These are phyloP conservation scores for Dichetophora obliterata DNA, from an alignment of 2,888 invertebrate genomes.

Conservation along the genomic window DNA sequence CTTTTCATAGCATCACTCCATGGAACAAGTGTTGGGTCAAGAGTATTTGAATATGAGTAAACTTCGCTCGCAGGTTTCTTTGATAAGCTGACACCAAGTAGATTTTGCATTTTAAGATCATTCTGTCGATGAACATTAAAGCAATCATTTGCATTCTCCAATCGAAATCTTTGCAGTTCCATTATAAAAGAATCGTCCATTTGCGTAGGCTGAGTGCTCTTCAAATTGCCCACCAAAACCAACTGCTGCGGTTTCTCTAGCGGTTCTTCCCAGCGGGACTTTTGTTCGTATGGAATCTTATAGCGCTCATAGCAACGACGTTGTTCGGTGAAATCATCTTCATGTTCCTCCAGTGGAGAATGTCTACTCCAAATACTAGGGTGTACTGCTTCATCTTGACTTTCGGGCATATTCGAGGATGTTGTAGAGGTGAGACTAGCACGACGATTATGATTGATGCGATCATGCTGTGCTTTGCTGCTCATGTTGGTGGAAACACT, in stretches of 20 bases:
- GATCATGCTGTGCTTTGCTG: not conserved
- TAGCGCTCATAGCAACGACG: constrained; percentile 27
- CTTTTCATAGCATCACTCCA: not conserved
- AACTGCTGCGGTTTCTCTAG: not conserved
- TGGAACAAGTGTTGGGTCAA: too few species aligned
- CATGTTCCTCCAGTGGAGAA: not conserved
- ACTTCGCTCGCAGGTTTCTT: not conserved
- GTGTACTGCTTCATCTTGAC: not conserved
- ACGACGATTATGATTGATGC: not conserved
- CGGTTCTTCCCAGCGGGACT: not conserved
- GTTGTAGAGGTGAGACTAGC: not conserved
- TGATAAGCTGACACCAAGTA: not conserved
- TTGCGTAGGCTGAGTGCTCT: not conserved
- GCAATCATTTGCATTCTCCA: constrained; percentile 19
- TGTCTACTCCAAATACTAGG: not conserved
- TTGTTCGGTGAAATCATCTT: constrained; percentile 16
- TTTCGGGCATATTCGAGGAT: not conserved
- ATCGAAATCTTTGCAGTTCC: constrained; percentile 22
- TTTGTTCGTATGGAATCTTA: not conserved
- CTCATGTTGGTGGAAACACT: not conserved
- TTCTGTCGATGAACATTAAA: constrained; percentile 20
- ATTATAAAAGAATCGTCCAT: not conserved
- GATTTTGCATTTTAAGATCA: constrained; percentile 15
- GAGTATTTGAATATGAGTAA: too few species aligned
- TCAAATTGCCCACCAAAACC: not conserved